These are phyloP conservation scores for Philonicus albiceps DNA, from an alignment of 2,888 invertebrate species.

Conservation along the genomic window DNA sequence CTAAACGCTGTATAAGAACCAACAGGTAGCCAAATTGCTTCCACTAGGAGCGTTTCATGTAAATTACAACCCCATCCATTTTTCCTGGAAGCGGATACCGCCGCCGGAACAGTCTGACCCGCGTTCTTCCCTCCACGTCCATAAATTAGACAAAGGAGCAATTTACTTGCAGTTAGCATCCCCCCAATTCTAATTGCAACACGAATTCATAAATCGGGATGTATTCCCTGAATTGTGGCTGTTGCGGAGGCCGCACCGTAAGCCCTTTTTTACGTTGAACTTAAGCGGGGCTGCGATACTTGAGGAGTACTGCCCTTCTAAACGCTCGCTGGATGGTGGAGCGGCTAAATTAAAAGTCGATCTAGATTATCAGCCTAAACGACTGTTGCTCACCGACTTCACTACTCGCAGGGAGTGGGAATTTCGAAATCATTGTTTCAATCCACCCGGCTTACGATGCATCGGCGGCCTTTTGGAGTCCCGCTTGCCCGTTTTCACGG, in stretches of 20 bases:
- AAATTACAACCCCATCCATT: not conserved
- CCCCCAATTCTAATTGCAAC: conserved; percentile 10
- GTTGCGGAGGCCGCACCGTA: not conserved
- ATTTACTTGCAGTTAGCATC: conserved; percentile 26
- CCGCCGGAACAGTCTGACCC: not conserved
- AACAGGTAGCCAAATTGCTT: conserved; percentile 12
- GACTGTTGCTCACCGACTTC: not conserved
- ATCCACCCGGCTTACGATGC: not conserved
- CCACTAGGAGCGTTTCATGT: not conserved
- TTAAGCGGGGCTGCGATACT: not conserved
- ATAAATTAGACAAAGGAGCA: conserved; percentile 20
- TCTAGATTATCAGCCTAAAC: conserved; percentile 5
- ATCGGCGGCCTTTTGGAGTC: too few relatives aligned
- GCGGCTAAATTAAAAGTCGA: conserved; percentile 20
- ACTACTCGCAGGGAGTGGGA: not conserved
- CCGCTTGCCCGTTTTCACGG: not conserved
- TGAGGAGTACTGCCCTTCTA: not conserved
- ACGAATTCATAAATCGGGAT: conserved; percentile 25
- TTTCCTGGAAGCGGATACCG: not conserved
- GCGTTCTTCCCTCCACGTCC: not conserved
- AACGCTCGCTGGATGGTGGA: not conserved
- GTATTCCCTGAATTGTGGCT: conserved; percentile 2
- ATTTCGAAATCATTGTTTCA: conserved; percentile 10
- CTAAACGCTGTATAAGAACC: not conserved
- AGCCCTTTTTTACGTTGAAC: not conserved